phyloP scores from a whole-genome alignment of 2,113 vertebrate genomes.

The Boulengeromyrus knoepffleri region DNA sequence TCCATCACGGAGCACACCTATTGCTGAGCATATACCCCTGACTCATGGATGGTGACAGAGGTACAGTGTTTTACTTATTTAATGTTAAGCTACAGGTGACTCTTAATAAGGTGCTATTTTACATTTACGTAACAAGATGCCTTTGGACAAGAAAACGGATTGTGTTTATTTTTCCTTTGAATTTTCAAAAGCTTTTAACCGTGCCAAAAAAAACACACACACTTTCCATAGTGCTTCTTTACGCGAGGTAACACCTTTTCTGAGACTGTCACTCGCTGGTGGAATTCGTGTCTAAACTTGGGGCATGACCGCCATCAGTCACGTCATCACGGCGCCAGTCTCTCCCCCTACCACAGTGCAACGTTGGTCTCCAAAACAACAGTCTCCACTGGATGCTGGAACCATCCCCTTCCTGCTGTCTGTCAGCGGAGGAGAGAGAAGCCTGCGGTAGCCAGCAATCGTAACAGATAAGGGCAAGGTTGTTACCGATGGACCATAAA shows the following conservation, averaged over 20 bases:
- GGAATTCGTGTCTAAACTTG: background rate
- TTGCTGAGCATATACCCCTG: background rate
- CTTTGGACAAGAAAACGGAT: background rate
- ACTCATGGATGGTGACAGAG: background rate
- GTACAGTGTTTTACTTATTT: background rate
- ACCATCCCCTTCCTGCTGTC: constrained; percentile 19
- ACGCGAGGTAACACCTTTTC: background rate
- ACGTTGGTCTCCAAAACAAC: background rate
- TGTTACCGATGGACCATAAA: constrained; percentile 30
- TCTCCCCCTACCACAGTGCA: background rate
- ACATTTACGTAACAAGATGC: background rate
- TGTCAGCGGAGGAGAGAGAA: constrained; percentile 12
- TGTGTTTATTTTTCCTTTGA: background rate
- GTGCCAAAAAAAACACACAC: background rate
- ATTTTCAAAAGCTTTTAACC: background rate
- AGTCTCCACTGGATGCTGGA: background rate
- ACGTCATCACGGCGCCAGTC: background rate
- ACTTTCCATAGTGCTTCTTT: background rate
- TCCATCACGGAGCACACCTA: background rate
- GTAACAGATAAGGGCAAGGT: constrained; percentile 35
- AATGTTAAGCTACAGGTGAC: background rate
- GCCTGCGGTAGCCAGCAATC: constrained; percentile 14
- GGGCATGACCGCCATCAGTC: background rate
- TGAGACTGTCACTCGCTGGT: background rate
- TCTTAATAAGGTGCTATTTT: background rate